phyloP scores from a whole-genome alignment of 1,140 invertebrate species.

The Caerostris darwini region DNA sequence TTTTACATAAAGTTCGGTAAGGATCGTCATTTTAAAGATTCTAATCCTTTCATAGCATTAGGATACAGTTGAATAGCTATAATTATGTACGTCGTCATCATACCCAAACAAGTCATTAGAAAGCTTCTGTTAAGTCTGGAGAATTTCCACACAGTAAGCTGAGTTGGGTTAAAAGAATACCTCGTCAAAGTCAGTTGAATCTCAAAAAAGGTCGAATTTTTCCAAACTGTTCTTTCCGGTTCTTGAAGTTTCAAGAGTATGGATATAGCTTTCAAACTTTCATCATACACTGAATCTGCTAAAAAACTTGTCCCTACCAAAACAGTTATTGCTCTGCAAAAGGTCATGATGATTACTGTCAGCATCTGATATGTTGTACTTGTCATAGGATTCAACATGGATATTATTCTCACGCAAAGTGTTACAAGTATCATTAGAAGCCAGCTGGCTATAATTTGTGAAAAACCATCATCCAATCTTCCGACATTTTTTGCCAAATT shows the following conservation, averaged over 20 bases:
- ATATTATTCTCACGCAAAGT: constrained; percentile 65
- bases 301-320: constrained; percentile 41
- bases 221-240: background rate
- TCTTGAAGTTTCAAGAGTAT: background rate
- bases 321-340: constrained; percentile 2
- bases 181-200: constrained; percentile 22
- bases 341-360: constrained; percentile 2
- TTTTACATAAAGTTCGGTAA: no score
- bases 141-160: constrained; percentile 69
- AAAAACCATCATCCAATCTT: constrained; percentile 46
- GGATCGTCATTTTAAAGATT: background rate
- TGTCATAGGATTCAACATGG: constrained; percentile 51
- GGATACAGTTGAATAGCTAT: constrained; percentile 65
- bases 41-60: constrained; percentile 72
- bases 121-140: constrained; percentile 53
- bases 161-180: constrained; percentile 18
- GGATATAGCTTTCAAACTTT: constrained; percentile 5
- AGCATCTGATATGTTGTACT: constrained; percentile 47
- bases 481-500: constrained; percentile 6
- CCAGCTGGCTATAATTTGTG: constrained; percentile 52
- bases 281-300: constrained; percentile 1
- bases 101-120: constrained; percentile 70
- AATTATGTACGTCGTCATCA: constrained; percentile 74
- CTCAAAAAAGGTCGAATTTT: constrained; percentile 10
- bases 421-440: constrained; percentile 59